Conservation (phyloP, 2,888 invertebrate genomes). For the Sesia apiformis region DNA sequence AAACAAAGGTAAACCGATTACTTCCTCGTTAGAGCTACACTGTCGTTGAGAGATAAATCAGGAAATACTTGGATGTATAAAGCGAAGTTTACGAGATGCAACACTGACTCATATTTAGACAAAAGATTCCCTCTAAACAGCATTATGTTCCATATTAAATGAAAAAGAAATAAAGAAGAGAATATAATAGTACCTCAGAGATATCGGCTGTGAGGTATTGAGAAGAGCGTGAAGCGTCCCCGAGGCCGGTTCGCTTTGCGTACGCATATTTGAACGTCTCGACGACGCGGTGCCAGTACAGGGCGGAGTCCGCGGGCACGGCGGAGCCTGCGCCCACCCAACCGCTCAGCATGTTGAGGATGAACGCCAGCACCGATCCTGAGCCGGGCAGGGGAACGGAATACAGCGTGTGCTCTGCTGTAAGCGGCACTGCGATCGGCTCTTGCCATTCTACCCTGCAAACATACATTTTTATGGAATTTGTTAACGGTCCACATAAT, state of each 20-base stretch:
- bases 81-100: too few relatives aligned
- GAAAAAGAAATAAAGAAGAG: too few relatives aligned
- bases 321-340: constrained; percentile 57
- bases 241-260: constrained; percentile 87
- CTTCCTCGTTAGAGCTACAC: too few relatives aligned
- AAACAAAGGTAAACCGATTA: too few relatives aligned
- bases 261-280: constrained; percentile 96
- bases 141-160: too few relatives aligned
- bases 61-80: too few relatives aligned
- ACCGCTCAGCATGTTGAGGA: constrained; percentile 84
- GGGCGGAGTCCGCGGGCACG: constrained; percentile 38
- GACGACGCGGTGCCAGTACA: constrained; percentile 85
- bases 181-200: constrained; percentile 22
- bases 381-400: constrained; percentile 89
- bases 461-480: constrained; percentile 1
- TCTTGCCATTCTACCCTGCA: constrained; percentile 78
- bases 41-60: too few relatives aligned
- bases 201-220: constrained; percentile 33
- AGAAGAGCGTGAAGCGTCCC: constrained; percentile 73
- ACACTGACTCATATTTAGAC: too few relatives aligned
- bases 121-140: too few relatives aligned
- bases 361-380: constrained; percentile 86
- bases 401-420: constrained; percentile 79
- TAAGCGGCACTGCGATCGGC: constrained; percentile 74
- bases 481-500: too few relatives aligned